Evolutionary conservation across 2,113 vertebrate species (phyloP), one percentile per base, ranked within the genome.

Genomic region (Poicephalus meyeri): DNA sequence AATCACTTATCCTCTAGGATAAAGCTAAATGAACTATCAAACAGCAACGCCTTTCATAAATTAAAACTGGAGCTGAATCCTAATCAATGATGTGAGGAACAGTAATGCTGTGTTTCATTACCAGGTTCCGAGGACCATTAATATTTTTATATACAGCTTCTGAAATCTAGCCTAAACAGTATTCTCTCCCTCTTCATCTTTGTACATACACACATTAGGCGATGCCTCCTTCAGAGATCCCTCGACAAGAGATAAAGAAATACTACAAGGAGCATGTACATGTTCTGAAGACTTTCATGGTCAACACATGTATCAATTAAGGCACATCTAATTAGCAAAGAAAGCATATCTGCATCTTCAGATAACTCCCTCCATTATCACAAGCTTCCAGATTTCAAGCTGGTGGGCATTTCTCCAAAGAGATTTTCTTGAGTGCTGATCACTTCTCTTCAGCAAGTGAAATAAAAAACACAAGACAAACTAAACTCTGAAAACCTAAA

Each of bases 241-340:
- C 10, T 70, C 71, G 20, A 95, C 2, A 1, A 77, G 28, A 78
- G 13, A 46, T 4, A 64, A 13, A 47, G 6, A 70, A 70, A 79
- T 44, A 23, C 47, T 31, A 61, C 18, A 77, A 82, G 6, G 10
- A 74, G 53, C 11, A 68, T 0, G 0, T 21, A 35, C 6, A 17
- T 7, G 6, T 65, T 87, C 39, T 56, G 39, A 92, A 37, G 28
- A 65, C 26, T 89, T 82, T 63, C 33, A 88, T 29, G 23, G 3
- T 80, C 52, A 82, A 37, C 10, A 56, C 3, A 29, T 7, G 9
- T 5, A 35, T 21, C 74, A 81, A 37, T 63, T 25, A 78, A 41
- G 16, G 33, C 16, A 80, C 4, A 56, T 52, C 13, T 68, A 72
- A 76, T 17, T 33, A 69, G 26, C 21, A 70, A 85, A 72, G 18